phyloP scores from a whole-genome alignment of 2,888 invertebrate species.

The Ophion obscuratus region DNA sequence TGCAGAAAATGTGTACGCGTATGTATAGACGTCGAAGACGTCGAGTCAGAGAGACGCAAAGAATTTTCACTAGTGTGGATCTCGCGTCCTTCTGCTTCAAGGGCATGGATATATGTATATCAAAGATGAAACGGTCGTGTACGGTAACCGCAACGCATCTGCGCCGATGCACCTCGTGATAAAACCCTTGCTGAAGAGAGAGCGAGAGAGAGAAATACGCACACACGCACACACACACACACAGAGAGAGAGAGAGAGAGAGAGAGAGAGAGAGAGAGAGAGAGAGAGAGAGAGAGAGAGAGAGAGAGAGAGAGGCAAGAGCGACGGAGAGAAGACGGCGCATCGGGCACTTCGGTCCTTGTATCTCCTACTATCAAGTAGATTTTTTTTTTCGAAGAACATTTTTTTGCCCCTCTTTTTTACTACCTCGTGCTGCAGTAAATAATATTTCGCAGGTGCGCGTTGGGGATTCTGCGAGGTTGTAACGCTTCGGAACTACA shows the following conservation, averaged over 20 bases:
- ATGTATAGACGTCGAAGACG: neutral
- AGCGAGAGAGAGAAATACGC: conserved; percentile 9
- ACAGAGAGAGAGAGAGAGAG: conserved; percentile 40
- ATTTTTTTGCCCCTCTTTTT: conserved; percentile 50
- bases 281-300: conserved; percentile 47
- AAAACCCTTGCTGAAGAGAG: conserved; percentile 71
- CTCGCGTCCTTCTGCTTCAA: conserved; percentile 6
- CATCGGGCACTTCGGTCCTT: conserved; percentile 47
- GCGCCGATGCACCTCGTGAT: conserved; percentile 78
- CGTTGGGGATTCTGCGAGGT: conserved; percentile 71
- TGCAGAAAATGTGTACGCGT: conserved; percentile 5
- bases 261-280: conserved; percentile 21
- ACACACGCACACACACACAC: too few species aligned
- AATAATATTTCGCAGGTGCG: conserved; percentile 83
- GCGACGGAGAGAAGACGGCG: conserved; percentile 23
- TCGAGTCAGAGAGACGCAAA: neutral
- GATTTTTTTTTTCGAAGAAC: conserved; percentile 49
- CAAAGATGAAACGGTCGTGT: conserved; percentile 50
- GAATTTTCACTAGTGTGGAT: neutral
- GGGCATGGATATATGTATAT: conserved; percentile 17
- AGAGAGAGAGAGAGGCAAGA: conserved; percentile 38
- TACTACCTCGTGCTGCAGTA: conserved; percentile 71
- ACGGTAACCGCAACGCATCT: conserved; percentile 75
- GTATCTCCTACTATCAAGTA: conserved; percentile 38
- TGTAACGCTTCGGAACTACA: conserved; percentile 72